Evolutionary conservation across 2,888 invertebrate genomes (phyloP), one percentile per base, ranked within the genome.

Genomic region (Nineta flava): DNA sequence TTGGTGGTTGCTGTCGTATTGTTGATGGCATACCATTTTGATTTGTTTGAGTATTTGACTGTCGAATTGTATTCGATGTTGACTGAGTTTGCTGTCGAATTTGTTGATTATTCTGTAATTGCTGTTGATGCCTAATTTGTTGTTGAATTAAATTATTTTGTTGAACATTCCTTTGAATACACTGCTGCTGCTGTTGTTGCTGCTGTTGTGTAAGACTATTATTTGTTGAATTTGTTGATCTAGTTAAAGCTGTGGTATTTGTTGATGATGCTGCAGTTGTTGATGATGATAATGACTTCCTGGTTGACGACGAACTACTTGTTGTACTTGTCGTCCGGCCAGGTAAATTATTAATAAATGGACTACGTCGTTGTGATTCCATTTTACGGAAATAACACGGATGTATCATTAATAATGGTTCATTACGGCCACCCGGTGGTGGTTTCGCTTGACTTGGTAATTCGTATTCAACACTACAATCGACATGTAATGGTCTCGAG

Each of bases 401-500:
- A 72, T 87, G 88, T 65, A 88, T 88, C 87, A 88, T 88, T 61
- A 88, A 76, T 63, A 88, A 74, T 49, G 87, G 87, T 68, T 87
- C 87, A 63, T 83, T 80, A 65, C 84, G 74, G 65, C 81, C 82
- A 56, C 86, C 86, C 64, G 83, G 83, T 59, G 87, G 87, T 59
- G 87, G 87, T 71, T 87, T 87, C 58, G 87, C 86, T 71, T 86
- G 84, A 68, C 87, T 87, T 62, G 87, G 87, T 67, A 88, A 74
- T 74, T 88, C 88, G 75, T 88, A 88, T 71, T 88, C 88, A 61
- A 88, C 87, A 73, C 87, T 87, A 73, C 87, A 87, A 70, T 88
- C 88, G 67, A 88, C 88, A 73, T 87, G 87, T 66, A 88, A 74
- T 62, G 87, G 87, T 69, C 85, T 79, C 67, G 81, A 81, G 72